These are phyloP conservation scores for Amphiura filiformis DNA, from an alignment of 35 echinoderm and acorn worm species.

Conservation along the genomic window DNA sequence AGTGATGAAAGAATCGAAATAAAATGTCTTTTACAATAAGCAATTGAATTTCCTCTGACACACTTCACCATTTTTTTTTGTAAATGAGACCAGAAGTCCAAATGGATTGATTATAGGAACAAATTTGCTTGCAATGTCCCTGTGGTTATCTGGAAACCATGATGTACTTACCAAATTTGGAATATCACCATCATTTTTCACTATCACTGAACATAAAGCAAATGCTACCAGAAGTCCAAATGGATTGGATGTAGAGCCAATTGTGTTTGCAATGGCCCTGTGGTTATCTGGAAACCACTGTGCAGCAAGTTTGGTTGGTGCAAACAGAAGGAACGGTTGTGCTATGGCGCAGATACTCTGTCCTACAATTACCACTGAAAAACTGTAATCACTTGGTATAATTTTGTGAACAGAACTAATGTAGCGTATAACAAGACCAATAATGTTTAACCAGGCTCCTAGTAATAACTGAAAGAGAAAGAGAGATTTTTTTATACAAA, in stretches of 20 bases:
- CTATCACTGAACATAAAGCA: slow-evolving; percentile 51
- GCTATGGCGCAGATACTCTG: slow-evolving; percentile 67
- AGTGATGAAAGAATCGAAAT: too few relatives aligned
- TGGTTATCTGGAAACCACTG: slow-evolving; percentile 89
- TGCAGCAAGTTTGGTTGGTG: slow-evolving; percentile 90
- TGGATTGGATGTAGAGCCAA: slow-evolving; percentile 83
- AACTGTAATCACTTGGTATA: background rate
- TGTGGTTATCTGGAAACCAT: too few relatives aligned
- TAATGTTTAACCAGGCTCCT: slow-evolving; percentile 66
- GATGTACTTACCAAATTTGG: slow-evolving; percentile 54
- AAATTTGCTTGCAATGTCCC: too few relatives aligned
- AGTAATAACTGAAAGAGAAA: slow-evolving; percentile 54
- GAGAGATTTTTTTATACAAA: background rate
- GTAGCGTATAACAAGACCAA: slow-evolving; percentile 66
- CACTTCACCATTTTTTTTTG: too few relatives aligned
- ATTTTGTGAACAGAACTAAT: slow-evolving; percentile 36
- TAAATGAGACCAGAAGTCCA: too few relatives aligned
- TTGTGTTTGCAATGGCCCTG: slow-evolving; percentile 78
- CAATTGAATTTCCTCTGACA: too few relatives aligned
- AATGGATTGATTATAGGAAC: too few relatives aligned
- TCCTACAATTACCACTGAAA: slow-evolving; percentile 56
- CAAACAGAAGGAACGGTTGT: slow-evolving; percentile 78
- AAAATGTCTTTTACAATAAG: too few relatives aligned
- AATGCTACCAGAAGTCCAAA: slow-evolving; percentile 71
- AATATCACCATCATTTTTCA: slow-evolving; percentile 39